Conservation (phyloP, 2,113 vertebrate species). For the Apodemus speciosus region DNA sequence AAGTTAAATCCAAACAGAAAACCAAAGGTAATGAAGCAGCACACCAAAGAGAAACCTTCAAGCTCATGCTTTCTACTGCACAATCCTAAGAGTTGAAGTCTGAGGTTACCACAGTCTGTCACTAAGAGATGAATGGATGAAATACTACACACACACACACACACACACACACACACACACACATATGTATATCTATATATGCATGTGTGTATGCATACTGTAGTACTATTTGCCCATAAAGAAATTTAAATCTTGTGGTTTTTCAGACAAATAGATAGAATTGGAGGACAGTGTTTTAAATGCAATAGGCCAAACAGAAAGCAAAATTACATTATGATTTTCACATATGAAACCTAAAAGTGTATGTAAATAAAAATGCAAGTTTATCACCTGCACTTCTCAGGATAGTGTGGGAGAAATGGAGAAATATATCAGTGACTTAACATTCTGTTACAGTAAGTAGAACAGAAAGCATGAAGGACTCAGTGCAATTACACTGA, state of each 20-base stretch:
- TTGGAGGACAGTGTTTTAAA: not conserved
- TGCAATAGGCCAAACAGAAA: too few species aligned
- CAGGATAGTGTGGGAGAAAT: not conserved
- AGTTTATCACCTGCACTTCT: not conserved
- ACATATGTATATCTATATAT: not conserved
- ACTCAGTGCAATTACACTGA: not conserved
- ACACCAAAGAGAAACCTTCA: not conserved
- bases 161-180: too few species aligned
- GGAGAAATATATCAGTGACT: too few species aligned
- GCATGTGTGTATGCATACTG: not conserved
- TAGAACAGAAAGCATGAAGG: not conserved
- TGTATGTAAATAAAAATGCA: not conserved
- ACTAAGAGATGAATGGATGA: not conserved
- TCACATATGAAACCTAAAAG: not conserved
- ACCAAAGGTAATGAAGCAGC: not conserved
- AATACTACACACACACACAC: too few species aligned
- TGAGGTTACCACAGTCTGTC: not conserved
- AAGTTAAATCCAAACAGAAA: not conserved
- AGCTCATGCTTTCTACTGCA: not conserved
- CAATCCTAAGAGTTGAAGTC: not conserved
- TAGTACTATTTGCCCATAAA: not conserved
- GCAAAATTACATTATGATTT: not conserved
- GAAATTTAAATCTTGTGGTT: not conserved
- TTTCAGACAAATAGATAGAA: not conserved
- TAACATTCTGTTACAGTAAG: not conserved